Evolutionary conservation across 2,797 vertebrate species (phyloP).

Genomic region (Xiphophorus birchmanni): DNA sequence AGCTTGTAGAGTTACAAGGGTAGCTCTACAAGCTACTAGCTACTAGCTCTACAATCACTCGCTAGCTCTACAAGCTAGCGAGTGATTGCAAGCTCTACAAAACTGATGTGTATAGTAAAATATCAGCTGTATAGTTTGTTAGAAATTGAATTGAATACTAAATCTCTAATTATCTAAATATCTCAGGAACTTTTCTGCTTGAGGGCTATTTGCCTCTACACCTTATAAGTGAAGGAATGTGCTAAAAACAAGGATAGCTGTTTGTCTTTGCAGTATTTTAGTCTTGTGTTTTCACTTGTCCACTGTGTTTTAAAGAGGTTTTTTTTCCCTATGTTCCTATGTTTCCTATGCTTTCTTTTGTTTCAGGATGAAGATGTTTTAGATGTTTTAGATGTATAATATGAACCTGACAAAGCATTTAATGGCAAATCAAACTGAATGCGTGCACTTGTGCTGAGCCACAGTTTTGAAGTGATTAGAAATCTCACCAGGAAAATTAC

Average conservation of each 20-base stretch:
- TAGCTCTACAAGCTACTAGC: background rate
- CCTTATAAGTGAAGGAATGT: background rate
- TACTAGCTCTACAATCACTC: background rate
- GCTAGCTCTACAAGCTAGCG: background rate
- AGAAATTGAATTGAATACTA: background rate
- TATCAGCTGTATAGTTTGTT: background rate
- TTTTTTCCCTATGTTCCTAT: background rate
- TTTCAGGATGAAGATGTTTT: background rate
- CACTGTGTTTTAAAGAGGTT: background rate
- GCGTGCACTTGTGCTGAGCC: constrained; percentile 8
- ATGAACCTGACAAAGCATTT: background rate
- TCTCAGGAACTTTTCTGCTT: background rate
- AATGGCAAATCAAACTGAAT: background rate
- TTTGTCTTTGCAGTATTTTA: background rate
- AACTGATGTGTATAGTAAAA: background rate
- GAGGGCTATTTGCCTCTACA: background rate
- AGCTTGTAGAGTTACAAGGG: too few species aligned
- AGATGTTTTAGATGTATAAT: too few species aligned
- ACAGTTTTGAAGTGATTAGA: constrained; percentile 25
- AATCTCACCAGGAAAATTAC: constrained; percentile 27
- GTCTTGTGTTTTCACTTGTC: background rate
- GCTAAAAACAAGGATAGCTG: background rate
- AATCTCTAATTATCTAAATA: background rate
- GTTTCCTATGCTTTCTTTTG: background rate
- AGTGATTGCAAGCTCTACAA: background rate